Conservation (phyloP, 1,140 invertebrate species). For the Pentalonia nigronervosa region DNA sequence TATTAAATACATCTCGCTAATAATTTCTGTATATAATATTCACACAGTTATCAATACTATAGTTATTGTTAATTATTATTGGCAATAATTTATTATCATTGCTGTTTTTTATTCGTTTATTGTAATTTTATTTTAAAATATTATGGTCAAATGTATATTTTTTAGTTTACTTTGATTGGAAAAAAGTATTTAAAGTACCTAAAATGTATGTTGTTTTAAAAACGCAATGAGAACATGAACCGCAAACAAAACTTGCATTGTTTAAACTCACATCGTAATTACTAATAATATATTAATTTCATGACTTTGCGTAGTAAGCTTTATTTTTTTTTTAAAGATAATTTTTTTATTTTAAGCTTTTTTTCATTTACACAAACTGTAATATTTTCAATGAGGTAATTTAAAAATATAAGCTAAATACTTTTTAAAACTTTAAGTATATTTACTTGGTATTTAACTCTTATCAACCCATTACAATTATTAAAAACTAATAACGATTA, state of each 20-base stretch:
- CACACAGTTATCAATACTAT: background rate
- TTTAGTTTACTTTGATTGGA: background rate
- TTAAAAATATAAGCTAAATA: background rate
- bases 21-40: background rate
- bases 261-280: background rate
- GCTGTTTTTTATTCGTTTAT: background rate
- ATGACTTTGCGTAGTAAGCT: too few species aligned
- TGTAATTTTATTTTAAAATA: background rate
- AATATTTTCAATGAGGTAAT: background rate
- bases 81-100: too few species aligned
- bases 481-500: background rate
- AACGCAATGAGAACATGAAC: too few species aligned
- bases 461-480: background rate
- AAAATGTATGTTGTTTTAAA: too few species aligned
- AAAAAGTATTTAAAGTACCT: too few species aligned
- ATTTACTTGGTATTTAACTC: background rate
- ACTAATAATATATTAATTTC: background rate
- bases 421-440: background rate
- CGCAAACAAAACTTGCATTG: too few species aligned
- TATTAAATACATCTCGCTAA: too few species aligned
- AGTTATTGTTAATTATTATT: background rate
- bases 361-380: background rate
- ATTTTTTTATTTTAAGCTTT: background rate
- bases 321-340: too few species aligned
- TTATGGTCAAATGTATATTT: background rate